Base-by-base conservation (phyloP, 2,888 invertebrate genomes). In the Torymus tubicola region DNA sequence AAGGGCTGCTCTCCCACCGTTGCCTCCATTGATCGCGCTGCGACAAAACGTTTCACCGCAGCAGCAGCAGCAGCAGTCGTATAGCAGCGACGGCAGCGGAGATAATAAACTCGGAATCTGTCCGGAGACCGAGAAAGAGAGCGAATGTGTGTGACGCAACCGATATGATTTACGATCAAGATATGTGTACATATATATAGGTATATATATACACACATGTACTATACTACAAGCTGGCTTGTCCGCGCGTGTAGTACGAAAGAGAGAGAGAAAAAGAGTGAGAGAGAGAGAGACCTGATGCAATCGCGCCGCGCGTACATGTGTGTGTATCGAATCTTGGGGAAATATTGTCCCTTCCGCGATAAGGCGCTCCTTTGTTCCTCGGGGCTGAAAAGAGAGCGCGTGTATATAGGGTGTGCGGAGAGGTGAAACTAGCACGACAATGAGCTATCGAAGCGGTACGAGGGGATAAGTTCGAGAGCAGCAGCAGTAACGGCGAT, bases 131-230 rank as follows among this genome's bases (percentile, higher is more conserved):
- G 31, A 31, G 31, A 31, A 8, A 31, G 31, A 2, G 31, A 2
- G 31, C 31, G 31, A 31, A 31, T n/a, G n/a, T 31, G 31, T 31
- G 31, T 67, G 64, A 78, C 71, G 72, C 67, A 72, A 72, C 21
- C 73, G 58, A 69, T 79, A 79, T 74, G 79, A 79, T 79, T 79
- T 74, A 79, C 68, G 79, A 69, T 61, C 68, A 68, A 68, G 63
- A 73, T 68, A 73, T 16, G 57, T 16, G 58, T 67, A n/a, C n/a
- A n/a, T n/a, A n/a, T n/a, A n/a, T n/a, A n/a, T n/a, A n/a, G n/a
- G n/a, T n/a, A n/a, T n/a, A n/a, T n/a, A n/a, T n/a, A n/a, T n/a
- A n/a, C n/a, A n/a, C n/a, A n/a, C n/a, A n/a, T n/a, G n/a, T n/a
- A n/a, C n/a, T 57, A 42, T 12, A 61, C 24, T 58, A 70, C 64